These are phyloP conservation scores for Drosophila nigromelanica DNA, from an alignment of 1,140 invertebrate genomes.

Conservation along the genomic window DNA sequence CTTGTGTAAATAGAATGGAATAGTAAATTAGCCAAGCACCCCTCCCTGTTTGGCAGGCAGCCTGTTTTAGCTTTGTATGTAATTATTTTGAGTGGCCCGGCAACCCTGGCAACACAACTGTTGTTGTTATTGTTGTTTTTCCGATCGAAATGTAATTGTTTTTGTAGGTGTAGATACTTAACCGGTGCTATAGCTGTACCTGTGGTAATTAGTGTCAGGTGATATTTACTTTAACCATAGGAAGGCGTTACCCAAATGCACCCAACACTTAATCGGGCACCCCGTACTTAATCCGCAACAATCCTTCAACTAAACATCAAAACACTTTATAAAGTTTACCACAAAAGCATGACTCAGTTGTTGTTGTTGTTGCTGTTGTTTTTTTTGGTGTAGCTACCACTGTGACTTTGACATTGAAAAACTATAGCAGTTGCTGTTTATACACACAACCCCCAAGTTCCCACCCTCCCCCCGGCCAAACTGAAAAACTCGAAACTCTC, in stretches of 20 bases:
- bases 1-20: slow-evolving; percentile 63
- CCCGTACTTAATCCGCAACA: not conserved
- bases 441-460: not conserved
- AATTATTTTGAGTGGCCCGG: slow-evolving; percentile 71
- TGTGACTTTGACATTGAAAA: slow-evolving; percentile 78
- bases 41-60: slow-evolving; percentile 4
- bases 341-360: slow-evolving; percentile 58
- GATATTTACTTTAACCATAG: slow-evolving; percentile 20
- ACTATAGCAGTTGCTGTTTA: slow-evolving; percentile 35
- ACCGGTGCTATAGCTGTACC: slow-evolving; percentile 3
- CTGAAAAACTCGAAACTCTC: slow-evolving; percentile 7
- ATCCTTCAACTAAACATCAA: slow-evolving; percentile 19
- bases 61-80: slow-evolving; percentile 25
- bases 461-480: not conserved
- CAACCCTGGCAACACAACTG: slow-evolving; percentile 34
- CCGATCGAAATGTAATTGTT: slow-evolving; percentile 54
- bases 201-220: slow-evolving; percentile 66
- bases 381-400: not conserved
- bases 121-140: too few species aligned
- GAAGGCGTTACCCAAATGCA: not conserved
- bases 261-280: slow-evolving; percentile 1
- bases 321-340: slow-evolving; percentile 41
- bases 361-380: not conserved
- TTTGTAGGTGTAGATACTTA: slow-evolving; percentile 30
- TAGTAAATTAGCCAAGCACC: slow-evolving; percentile 59